Base-by-base conservation (phyloP, 2,113 vertebrate species). In the Notarius lentiginosus region DNA sequence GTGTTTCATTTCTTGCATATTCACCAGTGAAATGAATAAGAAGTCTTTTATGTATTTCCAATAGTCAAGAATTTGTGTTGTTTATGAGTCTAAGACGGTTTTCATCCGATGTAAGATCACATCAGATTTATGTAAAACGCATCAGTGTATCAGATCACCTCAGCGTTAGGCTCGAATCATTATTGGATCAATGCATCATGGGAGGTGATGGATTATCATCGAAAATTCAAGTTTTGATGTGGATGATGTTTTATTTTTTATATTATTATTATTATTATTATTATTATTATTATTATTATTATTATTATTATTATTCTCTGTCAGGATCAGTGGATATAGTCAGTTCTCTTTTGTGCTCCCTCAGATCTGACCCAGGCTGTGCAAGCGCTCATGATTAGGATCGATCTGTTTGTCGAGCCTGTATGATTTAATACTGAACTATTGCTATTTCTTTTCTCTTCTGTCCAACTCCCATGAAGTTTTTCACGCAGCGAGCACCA, bases 391-490 rank as follows among this genome's bases (percentile, higher is more conserved):
- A 66, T 63, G 66, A 85, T 85, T 65, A 85, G 27, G 18, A 56
- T 86, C 27, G 76, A 86, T 79, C 75, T 55, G 60, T 79, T 85
- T 65, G 47, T 51, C 6, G 18, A 79, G 73, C n/a, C 34, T 8
- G 15, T 41, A 63, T 56, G 75, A 66, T 68, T 65, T 66, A 68
- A 66, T 79, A n/a, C 47, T 18, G 53, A 63, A 15, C 47, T 47
- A 30, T 56, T 30, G 30, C 27, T 41, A 5, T 49, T 55, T 41
- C n/a, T 22, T 56, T 80, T 65, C 60, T 24, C 75, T 55, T 79
- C 56, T 51, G 47, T 51, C 60, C 15, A 68, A 49, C 24, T 4
- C 49, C 53, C 14, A 34, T 10, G 9, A 56, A 5, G 60, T 30
- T 79, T 51, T 34, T 20, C 2, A 18, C 24, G n/a, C 60, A 12